phyloP scores from a whole-genome alignment of 2,113 vertebrate species.

The Romanogobio albipinnatus region DNA sequence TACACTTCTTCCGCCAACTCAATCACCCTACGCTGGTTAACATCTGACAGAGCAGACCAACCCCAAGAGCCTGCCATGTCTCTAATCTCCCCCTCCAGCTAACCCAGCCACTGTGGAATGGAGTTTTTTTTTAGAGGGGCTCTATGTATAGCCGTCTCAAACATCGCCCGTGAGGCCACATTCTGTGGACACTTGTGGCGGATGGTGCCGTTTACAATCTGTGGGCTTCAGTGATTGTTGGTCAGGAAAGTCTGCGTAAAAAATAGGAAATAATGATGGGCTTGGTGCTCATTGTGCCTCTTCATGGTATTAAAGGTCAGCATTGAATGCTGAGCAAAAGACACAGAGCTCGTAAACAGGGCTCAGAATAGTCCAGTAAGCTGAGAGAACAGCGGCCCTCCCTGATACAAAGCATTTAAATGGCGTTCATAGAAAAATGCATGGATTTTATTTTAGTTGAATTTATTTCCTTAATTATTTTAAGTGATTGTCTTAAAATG shows the following conservation, averaged over 20 bases:
- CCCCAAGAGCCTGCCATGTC: slow-evolving; percentile 41
- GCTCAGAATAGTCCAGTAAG: slow-evolving; percentile 46
- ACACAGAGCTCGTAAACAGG: slow-evolving; percentile 42
- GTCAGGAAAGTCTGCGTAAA: slow-evolving; percentile 55
- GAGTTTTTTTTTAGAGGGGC: slow-evolving; percentile 56
- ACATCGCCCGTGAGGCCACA: slow-evolving; percentile 51
- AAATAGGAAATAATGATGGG: slow-evolving; percentile 66
- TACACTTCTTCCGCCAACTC: slow-evolving; percentile 64
- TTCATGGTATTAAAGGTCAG: slow-evolving; percentile 61
- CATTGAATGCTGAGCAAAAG: slow-evolving; percentile 42
- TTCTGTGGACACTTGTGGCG: slow-evolving; percentile 56
- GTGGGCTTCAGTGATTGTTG: slow-evolving; percentile 57
- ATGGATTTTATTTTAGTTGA: neutral
- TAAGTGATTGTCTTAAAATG: neutral
- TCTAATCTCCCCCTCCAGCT: slow-evolving; percentile 36
- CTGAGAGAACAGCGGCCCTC: slow-evolving; percentile 31
- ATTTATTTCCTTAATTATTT: neutral
- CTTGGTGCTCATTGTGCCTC: slow-evolving; percentile 59
- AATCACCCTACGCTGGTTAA: slow-evolving; percentile 60
- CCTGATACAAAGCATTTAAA: slow-evolving; percentile 9
- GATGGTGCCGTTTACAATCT: slow-evolving; percentile 57
- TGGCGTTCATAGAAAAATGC: neutral
- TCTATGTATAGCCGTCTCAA: slow-evolving; percentile 58
- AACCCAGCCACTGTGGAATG: slow-evolving; percentile 54
- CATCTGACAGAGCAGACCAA: slow-evolving; percentile 67